A percentile compares a stretch with the other conserved stretches of the same genome.
Evolutionary conservation across 1,140 invertebrate genomes (phyloP).

Genomic region (Brachionus sp.): DNA sequence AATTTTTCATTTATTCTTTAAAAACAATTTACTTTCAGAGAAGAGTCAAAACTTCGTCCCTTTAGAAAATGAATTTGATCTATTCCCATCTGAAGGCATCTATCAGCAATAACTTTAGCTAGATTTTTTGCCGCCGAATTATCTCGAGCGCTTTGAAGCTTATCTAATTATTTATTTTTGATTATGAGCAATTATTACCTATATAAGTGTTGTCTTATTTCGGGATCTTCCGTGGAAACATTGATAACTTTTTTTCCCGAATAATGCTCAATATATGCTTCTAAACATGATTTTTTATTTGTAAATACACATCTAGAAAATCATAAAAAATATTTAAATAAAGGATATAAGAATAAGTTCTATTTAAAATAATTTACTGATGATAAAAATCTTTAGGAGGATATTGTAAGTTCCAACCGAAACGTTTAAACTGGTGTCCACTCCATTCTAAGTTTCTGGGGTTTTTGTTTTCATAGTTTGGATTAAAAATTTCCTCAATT

Average conservation of each 20-base stretch:
- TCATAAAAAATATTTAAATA: not conserved
- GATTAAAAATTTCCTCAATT: not conserved
- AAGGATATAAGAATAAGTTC: not conserved
- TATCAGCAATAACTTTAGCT: conserved; percentile 5
- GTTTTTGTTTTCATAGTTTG: conserved; percentile 27
- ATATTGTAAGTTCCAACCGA: conserved; percentile 42
- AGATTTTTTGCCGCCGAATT: conserved; percentile 9
- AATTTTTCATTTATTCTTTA: not conserved
- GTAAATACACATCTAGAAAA: conserved; percentile 4
- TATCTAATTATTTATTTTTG: not conserved
- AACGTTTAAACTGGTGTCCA: not conserved
- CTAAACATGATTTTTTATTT: not conserved
- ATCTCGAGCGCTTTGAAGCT: not conserved
- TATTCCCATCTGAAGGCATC: conserved; percentile 22
- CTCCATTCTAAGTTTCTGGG: conserved; percentile 39
- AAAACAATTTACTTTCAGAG: not conserved
- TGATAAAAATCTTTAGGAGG: conserved; percentile 43
- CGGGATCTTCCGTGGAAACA: conserved; percentile 17
- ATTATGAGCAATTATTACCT: not conserved
- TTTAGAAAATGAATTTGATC: conserved; percentile 7
- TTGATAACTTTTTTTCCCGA: conserved; percentile 29
- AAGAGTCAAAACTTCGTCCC: not conserved
- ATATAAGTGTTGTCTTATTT: conserved; percentile 35
- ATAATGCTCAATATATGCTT: conserved; percentile 16
- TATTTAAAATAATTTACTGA: not conserved